Base-by-base conservation (phyloP, 2,797 vertebrate species). In the Menidia menidia region DNA sequence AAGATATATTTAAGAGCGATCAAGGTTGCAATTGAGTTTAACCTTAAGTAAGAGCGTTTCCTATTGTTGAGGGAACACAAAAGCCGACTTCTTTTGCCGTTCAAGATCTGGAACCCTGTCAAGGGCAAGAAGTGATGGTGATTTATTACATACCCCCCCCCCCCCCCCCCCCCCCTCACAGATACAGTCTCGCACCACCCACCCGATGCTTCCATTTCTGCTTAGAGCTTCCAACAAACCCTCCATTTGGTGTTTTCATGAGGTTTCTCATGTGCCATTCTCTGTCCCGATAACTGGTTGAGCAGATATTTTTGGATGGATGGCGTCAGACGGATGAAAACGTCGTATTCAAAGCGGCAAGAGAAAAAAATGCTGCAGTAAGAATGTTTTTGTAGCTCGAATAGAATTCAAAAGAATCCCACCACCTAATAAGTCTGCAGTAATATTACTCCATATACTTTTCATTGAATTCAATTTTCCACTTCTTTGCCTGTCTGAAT, bases 51-150 rank as follows among this genome's bases (percentile, higher is more conserved):
- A 86, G 53, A 78, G 47, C 35, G 8, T 78, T 75, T 78, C 59
- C 84, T 73, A 90, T 93, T 93, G 90, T 94, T 87, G 51, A 14
- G 60, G 5, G 13, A 83, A 86, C 85, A 91, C 90, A 91, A 92
- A 91, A 90, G 87, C 71, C 73, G 74, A 82, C 63, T 84, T 87
- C 63, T 78, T 25, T 64, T 79, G 42, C 33, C 64, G 80, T 81
- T 80, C 75, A 73, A 84, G 83, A 81, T 72, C 73, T 73, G 79
- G 75, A 89, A 88, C 82, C 61, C 66, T 68, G 72, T 87, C 91
- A 92, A 91, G 90, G 89, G 62, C 88, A 85, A 75, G 57, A 76
- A 56, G 71, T 75, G 54, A 60, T 66, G 56, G 63, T 70, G 63
- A 83, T 75, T 73, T 66, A 68, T 83, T 64, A 42, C 56, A 19